Percentiles rank a stretch among this genome's conserved stretches.
These are phyloP conservation scores for Agrilus mali DNA, from an alignment of 2,888 invertebrate species.

Conservation along the genomic window DNA sequence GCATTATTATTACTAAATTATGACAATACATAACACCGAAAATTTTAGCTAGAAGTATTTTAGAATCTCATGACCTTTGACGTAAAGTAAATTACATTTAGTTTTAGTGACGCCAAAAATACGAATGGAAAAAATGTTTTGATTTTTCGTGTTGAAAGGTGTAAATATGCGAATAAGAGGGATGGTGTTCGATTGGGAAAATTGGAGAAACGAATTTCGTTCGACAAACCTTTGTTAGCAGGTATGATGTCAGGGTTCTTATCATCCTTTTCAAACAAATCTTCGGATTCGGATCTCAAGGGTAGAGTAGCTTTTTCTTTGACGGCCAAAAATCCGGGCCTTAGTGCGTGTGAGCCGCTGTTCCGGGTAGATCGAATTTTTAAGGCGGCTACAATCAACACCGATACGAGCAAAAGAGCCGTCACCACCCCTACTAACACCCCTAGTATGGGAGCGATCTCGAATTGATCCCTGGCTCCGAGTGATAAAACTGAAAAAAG, in stretches of 20 bases:
- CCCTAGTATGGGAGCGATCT: constrained; percentile 45
- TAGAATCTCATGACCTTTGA: no score
- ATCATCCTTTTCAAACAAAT: constrained; percentile 67
- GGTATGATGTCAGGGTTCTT: constrained; percentile 84
- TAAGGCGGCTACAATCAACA: constrained; percentile 48
- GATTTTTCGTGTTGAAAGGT: no score
- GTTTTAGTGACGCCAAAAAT: no score
- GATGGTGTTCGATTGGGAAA: neutral
- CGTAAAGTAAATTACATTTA: no score
- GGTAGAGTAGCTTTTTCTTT: constrained; percentile 58
- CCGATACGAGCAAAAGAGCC: constrained; percentile 52
- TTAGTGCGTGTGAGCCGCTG: constrained; percentile 38
- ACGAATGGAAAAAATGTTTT: no score
- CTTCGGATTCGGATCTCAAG: constrained; percentile 48
- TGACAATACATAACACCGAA: no score
- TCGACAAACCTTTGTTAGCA: constrained; percentile 67
- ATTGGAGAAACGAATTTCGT: neutral
- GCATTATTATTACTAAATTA: no score
- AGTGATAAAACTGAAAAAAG: constrained; percentile 27
- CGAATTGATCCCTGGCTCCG: constrained; percentile 40
- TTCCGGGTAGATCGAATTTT: constrained; percentile 45
- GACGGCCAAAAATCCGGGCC: constrained; percentile 47
- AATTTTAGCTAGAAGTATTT: no score
- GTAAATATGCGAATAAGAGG: neutral
- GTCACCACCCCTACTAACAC: constrained; percentile 57